Evolutionary conservation across 2,113 vertebrate species (phyloP).

Genomic region (Sinocyclocheilus rhinocerous): DNA sequence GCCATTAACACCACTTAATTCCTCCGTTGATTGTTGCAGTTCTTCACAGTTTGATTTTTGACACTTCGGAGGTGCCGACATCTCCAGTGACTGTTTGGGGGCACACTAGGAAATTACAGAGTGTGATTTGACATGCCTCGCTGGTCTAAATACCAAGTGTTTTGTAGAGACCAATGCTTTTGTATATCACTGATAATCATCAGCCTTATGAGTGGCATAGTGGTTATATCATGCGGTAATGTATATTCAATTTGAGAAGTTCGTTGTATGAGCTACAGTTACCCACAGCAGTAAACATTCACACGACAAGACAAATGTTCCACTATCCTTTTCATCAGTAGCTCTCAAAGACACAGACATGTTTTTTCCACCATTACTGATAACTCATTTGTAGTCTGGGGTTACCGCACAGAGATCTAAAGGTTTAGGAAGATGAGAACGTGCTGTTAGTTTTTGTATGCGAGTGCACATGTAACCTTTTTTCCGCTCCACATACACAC

Average conservation of each 20-base stretch:
- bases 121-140: not conserved
- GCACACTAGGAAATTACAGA: conserved; percentile 4
- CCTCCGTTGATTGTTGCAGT: conserved; percentile 25
- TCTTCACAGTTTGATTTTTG: conserved; percentile 39
- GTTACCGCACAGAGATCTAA: conserved; percentile 52
- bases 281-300: not conserved
- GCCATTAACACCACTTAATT: conserved; percentile 58
- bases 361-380: conserved; percentile 54
- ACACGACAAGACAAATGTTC: conserved; percentile 11
- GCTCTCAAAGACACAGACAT: conserved; percentile 40
- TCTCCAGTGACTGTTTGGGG: conserved; percentile 1
- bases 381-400: conserved; percentile 58
- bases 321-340: conserved; percentile 41
- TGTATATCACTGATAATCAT: not conserved
- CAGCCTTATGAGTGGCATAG: not conserved
- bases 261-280: not conserved
- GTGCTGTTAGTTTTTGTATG: conserved; percentile 24
- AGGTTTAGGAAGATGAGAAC: conserved; percentile 8
- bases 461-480: conserved; percentile 18
- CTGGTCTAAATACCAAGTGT: not conserved
- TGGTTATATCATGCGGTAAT: not conserved
- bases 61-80: not conserved
- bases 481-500: not conserved
- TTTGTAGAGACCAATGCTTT: not conserved
- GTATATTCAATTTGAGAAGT: not conserved